These are phyloP conservation scores for Nephrotoma appendiculata DNA, from an alignment of 2,888 invertebrate genomes.

Conservation along the genomic window DNA sequence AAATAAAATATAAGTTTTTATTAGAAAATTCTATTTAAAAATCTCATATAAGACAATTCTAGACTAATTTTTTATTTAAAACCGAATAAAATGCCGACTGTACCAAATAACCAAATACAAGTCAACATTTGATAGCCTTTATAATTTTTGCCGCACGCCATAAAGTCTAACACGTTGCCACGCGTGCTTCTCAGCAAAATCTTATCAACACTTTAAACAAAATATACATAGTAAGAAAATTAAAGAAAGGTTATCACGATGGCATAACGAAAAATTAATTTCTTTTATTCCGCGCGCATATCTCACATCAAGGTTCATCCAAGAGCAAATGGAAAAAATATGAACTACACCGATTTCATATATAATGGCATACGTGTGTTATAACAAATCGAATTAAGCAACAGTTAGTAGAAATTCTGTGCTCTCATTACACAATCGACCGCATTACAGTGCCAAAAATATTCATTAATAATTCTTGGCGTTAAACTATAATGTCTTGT, in stretches of 20 bases:
- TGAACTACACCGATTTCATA: no score
- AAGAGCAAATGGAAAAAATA: not conserved
- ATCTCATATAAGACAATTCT: no score
- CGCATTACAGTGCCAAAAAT: no score
- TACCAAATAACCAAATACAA: not conserved
- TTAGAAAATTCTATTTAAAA: no score
- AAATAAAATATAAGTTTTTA: no score
- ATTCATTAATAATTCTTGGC: no score
- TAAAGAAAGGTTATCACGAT: not conserved
- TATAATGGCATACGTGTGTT: no score
- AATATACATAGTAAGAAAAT: not conserved
- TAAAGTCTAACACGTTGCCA: not conserved
- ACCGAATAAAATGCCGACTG: not conserved
- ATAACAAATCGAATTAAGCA: no score
- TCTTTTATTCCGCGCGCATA: not conserved
- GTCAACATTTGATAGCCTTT: not conserved
- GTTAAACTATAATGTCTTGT: no score
- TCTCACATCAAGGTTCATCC: not conserved
- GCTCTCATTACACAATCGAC: no score
- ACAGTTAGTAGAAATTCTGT: no score
- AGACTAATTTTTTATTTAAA: no score
- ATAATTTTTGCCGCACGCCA: not conserved
- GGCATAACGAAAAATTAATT: not conserved
- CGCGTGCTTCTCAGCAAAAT: not conserved
- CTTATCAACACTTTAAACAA: not conserved